A percentile compares a stretch with the other conserved stretches of the same genome.
Conservation (phyloP, 2,113 vertebrate species). For the Colius striatus region DNA sequence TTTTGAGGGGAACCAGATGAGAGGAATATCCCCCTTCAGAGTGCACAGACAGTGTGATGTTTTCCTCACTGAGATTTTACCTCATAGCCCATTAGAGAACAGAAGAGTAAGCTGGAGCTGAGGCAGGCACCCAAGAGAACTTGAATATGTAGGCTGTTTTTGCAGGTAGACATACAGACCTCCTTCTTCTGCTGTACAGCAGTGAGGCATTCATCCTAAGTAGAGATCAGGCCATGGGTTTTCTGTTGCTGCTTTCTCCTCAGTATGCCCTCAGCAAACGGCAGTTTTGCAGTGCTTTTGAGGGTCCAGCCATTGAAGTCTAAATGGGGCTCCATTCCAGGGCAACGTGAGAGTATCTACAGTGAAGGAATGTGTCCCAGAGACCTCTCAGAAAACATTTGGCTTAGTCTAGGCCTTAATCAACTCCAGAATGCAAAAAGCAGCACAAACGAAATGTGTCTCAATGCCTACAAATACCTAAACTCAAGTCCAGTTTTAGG, state of each 20-base stretch:
- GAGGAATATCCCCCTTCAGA: not conserved
- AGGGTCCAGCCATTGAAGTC: not conserved
- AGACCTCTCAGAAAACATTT: not conserved
- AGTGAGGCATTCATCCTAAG: not conserved
- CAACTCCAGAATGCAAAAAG: conserved; percentile 14
- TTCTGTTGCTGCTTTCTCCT: not conserved
- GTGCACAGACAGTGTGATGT: not conserved
- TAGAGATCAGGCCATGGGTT: not conserved
- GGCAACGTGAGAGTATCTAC: not conserved
- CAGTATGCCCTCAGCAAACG: not conserved
- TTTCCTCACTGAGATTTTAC: not conserved
- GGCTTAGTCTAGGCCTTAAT: not conserved
- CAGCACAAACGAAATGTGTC: not conserved
- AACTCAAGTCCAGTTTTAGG: not conserved
- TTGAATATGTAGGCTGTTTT: not conserved
- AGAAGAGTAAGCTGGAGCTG: not conserved
- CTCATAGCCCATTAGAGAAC: not conserved
- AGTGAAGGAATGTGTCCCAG: not conserved
- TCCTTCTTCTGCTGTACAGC: not conserved
- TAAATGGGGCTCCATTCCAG: not conserved
- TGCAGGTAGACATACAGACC: not conserved
- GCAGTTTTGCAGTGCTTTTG: not conserved
- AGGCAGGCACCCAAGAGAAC: not conserved
- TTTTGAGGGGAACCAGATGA: not conserved
- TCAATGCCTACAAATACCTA: not conserved